A percentile compares a stretch with the other conserved stretches of the same genome.
Conservation (phyloP, 2,797 vertebrate genomes). For the Picus viridis region DNA sequence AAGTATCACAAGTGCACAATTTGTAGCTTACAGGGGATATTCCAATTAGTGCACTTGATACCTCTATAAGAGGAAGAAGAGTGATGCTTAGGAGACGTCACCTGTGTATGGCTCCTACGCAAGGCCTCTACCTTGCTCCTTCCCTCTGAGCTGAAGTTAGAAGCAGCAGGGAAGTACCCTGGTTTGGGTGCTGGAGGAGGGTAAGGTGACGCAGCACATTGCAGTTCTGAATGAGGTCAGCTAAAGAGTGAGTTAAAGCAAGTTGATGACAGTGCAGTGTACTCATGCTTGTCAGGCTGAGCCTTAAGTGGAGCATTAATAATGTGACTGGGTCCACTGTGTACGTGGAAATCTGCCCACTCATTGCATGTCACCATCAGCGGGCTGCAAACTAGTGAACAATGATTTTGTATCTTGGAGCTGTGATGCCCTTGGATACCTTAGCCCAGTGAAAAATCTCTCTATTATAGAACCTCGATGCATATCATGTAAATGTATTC, state of each 20-base stretch:
- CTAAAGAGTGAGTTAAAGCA: neutral
- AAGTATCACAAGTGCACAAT: neutral
- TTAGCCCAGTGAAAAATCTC: neutral
- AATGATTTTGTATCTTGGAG: neutral
- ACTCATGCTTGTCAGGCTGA: neutral
- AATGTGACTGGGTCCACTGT: neutral
- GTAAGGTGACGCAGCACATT: neutral
- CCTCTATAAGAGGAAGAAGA: neutral
- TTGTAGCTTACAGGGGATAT: neutral
- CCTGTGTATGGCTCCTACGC: neutral
- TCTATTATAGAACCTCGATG: neutral
- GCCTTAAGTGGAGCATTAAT: neutral
- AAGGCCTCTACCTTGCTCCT: neutral
- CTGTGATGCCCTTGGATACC: neutral
- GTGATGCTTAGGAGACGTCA: neutral
- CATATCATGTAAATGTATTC: rapidly evolving
- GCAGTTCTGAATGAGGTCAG: neutral
- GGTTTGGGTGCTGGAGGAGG: neutral
- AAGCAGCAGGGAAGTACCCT: neutral
- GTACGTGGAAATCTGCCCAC: neutral
- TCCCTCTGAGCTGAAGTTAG: neutral
- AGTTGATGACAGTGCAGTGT: neutral
- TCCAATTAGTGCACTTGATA: neutral
- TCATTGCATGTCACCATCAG: neutral
- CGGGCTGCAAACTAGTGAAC: neutral